Percentiles rank a stretch among this genome's conserved stretches.
These are phyloP conservation scores for Anseranas semipalmata DNA, from an alignment of 2,113 vertebrate genomes.

Conservation along the genomic window DNA sequence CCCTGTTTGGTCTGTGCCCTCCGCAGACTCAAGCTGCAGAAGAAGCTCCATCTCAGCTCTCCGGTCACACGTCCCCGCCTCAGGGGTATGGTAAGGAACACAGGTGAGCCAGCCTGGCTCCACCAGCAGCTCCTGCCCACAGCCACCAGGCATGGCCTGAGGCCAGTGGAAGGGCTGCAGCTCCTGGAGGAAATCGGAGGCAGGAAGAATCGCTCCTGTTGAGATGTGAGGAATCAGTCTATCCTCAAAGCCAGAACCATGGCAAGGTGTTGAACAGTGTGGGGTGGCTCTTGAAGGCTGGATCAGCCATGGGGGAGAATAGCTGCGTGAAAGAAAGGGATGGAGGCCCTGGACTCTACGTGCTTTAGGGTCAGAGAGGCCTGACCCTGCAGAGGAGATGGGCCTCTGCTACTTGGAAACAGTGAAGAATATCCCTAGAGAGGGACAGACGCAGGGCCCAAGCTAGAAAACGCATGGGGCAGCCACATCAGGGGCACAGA, in stretches of 20 bases:
- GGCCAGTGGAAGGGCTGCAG: neutral
- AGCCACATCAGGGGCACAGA: rapidly evolving
- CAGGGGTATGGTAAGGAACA: neutral
- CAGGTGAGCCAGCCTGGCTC: neutral
- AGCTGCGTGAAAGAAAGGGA: neutral
- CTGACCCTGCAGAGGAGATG: neutral
- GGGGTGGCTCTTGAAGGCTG: neutral
- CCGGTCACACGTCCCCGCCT: neutral
- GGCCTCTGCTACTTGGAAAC: neutral
- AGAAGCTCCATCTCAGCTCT: neutral
- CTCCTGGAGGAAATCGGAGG: neutral
- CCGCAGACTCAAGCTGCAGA: neutral
- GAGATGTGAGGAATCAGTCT: neutral
- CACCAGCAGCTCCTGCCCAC: neutral
- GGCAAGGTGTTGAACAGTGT: neutral
- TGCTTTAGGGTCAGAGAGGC: neutral
- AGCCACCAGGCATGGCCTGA: rapidly evolving
- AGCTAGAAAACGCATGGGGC: rapidly evolving
- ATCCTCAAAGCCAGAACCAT: neutral
- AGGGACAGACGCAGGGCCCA: neutral
- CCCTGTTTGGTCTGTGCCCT: neutral
- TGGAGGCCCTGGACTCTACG: too few species aligned
- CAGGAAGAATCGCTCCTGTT: neutral
- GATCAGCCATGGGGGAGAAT: neutral
- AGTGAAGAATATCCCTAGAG: neutral